A percentile compares a stretch with the other conserved stretches of the same genome.
phyloP scores from a whole-genome alignment of 2,113 vertebrate genomes.

The Microcebus jonahi region DNA sequence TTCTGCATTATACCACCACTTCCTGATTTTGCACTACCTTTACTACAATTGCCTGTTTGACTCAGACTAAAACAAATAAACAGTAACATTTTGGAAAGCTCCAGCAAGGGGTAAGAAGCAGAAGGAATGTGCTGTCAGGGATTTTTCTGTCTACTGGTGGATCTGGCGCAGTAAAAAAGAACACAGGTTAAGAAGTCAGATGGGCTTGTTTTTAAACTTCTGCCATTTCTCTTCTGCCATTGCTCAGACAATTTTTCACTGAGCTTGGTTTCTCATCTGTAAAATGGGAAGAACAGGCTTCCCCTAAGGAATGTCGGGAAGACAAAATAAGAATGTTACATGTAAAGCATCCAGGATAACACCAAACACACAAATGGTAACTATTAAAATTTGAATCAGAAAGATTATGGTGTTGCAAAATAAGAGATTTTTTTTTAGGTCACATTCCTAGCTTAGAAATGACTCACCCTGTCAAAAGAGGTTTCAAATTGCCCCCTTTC shows the following conservation, averaged over 20 bases:
- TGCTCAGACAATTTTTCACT: not conserved
- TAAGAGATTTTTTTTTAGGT: slow-evolving; percentile 39
- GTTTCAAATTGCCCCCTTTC: slow-evolving; percentile 19
- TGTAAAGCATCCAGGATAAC: not conserved
- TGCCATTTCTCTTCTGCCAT: no score
- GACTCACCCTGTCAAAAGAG: slow-evolving; percentile 1
- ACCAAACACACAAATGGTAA: slow-evolving; percentile 23
- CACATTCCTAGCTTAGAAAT: slow-evolving; percentile 37
- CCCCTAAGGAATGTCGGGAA: not conserved
- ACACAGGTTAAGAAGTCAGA: not conserved
- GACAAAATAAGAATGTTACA: slow-evolving; percentile 39
- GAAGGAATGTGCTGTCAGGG: not conserved
- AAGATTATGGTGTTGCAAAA: slow-evolving; percentile 49
- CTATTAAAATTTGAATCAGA: slow-evolving; percentile 58
- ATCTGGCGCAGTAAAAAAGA: not conserved
- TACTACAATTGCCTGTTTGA: not conserved
- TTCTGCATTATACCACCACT: not conserved
- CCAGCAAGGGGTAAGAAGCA: not conserved
- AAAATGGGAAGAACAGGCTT: slow-evolving; percentile 18
- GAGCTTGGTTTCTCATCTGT: not conserved
- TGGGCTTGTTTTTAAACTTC: not conserved
- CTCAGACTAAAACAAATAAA: not conserved
- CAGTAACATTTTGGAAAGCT: not conserved
- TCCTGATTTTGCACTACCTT: not conserved
- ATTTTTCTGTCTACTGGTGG: not conserved